A percentile compares a stretch with the other conserved stretches of the same genome.
Evolutionary conservation across 2,113 vertebrate genomes (phyloP).

Genomic region (Bothrops jararaca): DNA sequence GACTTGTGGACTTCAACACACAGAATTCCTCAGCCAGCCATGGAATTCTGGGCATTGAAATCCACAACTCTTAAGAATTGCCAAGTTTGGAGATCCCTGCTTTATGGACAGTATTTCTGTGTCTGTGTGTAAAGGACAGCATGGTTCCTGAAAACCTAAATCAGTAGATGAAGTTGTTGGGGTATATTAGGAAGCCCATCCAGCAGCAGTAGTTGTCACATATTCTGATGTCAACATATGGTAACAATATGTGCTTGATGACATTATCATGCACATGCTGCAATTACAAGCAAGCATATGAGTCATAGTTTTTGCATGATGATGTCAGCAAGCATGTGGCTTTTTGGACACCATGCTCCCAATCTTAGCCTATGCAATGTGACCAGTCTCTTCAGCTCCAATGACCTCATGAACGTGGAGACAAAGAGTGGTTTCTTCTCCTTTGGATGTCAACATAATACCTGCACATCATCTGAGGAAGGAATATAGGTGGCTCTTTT

Average conservation of each 20-base stretch:
- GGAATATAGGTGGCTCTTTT: conserved; percentile 98
- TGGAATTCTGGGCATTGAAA: too few species aligned
- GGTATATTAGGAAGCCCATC: background rate
- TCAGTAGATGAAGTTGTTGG: background rate
- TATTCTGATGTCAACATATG: background rate
- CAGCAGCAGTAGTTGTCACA: background rate
- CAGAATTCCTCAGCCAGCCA: too few species aligned
- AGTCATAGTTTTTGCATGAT: background rate
- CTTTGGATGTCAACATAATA: conserved; percentile 40
- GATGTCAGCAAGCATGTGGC: background rate
- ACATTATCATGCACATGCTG: background rate
- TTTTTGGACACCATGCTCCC: background rate
- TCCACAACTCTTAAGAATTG: too few species aligned
- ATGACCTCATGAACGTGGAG: background rate
- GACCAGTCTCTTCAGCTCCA: background rate
- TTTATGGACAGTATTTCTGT: background rate
- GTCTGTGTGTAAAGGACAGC: too few species aligned
- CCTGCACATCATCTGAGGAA: conserved; percentile 95
- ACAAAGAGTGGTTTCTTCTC: fast-evolving
- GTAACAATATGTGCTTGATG: background rate
- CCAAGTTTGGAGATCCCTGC: too few species aligned
- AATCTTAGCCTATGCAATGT: background rate
- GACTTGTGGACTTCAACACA: too few species aligned
- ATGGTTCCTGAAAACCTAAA: background rate
- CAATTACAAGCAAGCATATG: background rate